A percentile compares a stretch with the other conserved stretches of the same genome.
phyloP scores from a whole-genome alignment of 2,113 vertebrate species.

The Todiramphus saurophagus region DNA sequence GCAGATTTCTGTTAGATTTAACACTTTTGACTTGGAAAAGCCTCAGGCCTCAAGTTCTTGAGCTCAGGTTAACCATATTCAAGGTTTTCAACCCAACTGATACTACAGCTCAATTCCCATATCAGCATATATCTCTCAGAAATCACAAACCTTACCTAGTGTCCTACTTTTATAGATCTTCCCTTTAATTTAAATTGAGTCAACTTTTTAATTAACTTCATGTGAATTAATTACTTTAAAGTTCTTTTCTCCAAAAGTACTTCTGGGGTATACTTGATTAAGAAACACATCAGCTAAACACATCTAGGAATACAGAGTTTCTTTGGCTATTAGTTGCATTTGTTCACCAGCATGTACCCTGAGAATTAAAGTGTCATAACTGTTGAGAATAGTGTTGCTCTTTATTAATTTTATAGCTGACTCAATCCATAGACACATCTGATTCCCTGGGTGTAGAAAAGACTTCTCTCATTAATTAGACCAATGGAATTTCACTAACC shows the following conservation, averaged over 20 bases:
- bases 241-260: neutral
- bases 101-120: neutral
- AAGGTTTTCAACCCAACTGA: neutral
- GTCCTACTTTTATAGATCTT: constrained; percentile 3
- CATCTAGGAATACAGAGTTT: constrained; percentile 28
- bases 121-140: neutral
- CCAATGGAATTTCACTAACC: neutral
- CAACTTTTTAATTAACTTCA: constrained; percentile 32
- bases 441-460: neutral
- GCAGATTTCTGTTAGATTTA: neutral
- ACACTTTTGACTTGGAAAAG: neutral
- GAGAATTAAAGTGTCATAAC: constrained; percentile 9
- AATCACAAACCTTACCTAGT: neutral
- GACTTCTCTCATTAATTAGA: neutral
- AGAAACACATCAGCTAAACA: neutral
- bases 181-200: constrained; percentile 15
- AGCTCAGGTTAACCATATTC: neutral
- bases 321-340: neutral
- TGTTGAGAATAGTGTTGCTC: neutral
- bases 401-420: constrained; percentile 5
- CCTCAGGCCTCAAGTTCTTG: neutral
- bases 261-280: constrained; percentile 38
- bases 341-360: neutral
- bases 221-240: constrained; percentile 16
- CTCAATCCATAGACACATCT: neutral